Base-by-base conservation (phyloP, 2,888 invertebrate species). In the Aplocera efformata region DNA sequence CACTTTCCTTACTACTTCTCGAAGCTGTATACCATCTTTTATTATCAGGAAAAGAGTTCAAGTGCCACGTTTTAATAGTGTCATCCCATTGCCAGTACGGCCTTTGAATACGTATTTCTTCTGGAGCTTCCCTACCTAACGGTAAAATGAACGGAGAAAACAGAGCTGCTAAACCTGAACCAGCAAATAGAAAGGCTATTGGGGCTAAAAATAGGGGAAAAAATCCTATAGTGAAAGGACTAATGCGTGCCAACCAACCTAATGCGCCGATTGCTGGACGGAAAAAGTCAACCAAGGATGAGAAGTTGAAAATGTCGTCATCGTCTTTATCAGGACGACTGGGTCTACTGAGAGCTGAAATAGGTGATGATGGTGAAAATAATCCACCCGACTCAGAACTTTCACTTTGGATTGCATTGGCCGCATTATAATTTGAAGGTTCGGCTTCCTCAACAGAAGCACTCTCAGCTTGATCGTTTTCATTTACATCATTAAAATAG, bases 131-230 rank as follows among this genome's bases (percentile, higher is more conserved):
- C 52, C 88, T 73, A 1, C 72, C 88, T 6, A 67, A 51, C 0
- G 92, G 91, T 44, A 92, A 79, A 52, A 90, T 88, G 89, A 90
- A 93, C 0, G 92, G 93, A 39, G 92, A 90, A 48, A 93, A 73
- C 28, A 92, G 83, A 0, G 92, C 84, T 1, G 91, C 89, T 8
- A 91, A 65, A 0, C 92, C 90, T 7, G 93, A 89, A 0, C 92
- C 89, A 1, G 91, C 90, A 32, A 93, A 89, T 24, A 92, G 74
- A 33, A 93, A 78, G 0, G 90, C 90, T 30, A 93, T 69, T 0
- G 94, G 94, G 0, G 93, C 90, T 29, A 93, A 76, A 33, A 91
- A 70, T 57, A 93, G 56, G 36, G 92, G 89, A 66, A 91, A 82
- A 22, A 92, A 70, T 0, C 91, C 86, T 45, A 91, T 88, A 57